Evolutionary conservation across 1,140 invertebrate species (phyloP), one percentile per base, ranked within the genome.

Genomic region (Drosophila bipectinata): DNA sequence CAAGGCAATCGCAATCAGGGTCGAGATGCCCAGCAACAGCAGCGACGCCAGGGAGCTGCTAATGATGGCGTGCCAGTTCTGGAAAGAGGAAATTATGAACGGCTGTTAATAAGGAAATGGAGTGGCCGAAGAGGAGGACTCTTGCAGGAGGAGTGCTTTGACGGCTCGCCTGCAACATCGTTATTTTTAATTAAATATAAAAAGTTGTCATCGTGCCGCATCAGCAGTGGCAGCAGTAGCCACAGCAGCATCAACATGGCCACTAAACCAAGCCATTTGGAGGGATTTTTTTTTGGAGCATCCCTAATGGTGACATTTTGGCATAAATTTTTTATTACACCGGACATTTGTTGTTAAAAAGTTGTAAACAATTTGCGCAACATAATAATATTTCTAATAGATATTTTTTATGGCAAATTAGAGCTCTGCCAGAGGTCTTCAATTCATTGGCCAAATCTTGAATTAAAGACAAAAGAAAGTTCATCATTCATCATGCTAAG

Each of bases 21-120:
- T 92, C 9, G 91, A 92, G 60, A 91, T 79, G 68, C 90, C 90
- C 49, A 92, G 72, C 63, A 92, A 61, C 30, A 92, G 66, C 56
- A 92, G 63, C 45, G 90, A 91, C 3, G 90, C 91, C 59, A 92
- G 72, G 9, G 89, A 90, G 75, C 87, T 88, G 84, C 90, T 92
- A 64, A 92, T 90, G 60, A 92, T 77, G 15, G 81, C 88, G 60
- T 92, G 90, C 90, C 90, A 91, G 71, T 90, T 79, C 91, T 92
- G 77, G 30, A 71, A 79, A 44, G 45, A 71, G 60, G 53, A 66
- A 75, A 75, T 79, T 72, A 71, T 85, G 64, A 74, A 34, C 45
- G 44, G 60, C 39, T 78, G 84, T 87, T 85, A 78, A 81, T 84
- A 87, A 87, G 57, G 63, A 76, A 69, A 69, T 69, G 55, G 60